These are phyloP conservation scores for Drosophila gunungcola DNA, from an alignment of 1,140 invertebrate genomes.

Conservation along the genomic window DNA sequence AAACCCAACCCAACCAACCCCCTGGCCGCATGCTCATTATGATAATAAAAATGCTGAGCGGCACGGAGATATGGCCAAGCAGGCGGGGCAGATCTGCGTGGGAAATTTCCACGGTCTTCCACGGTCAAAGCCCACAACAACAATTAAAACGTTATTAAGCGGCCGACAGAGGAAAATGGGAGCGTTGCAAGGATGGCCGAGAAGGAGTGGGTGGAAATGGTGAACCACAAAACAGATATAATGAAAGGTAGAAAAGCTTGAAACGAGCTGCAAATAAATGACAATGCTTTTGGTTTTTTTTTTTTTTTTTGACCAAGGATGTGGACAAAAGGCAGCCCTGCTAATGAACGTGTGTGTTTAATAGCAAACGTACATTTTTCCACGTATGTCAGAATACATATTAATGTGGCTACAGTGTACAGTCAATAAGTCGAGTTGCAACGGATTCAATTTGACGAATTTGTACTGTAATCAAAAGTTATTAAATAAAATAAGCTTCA, in stretches of 20 bases:
- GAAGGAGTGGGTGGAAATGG: conserved; percentile 9
- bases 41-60: conserved; percentile 73
- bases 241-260: conserved; percentile 51
- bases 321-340: conserved; percentile 25
- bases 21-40: conserved; percentile 65
- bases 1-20: conserved; percentile 5
- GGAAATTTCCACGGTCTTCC: conserved; percentile 45
- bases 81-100: conserved; percentile 40
- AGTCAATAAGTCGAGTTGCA: conserved; percentile 5
- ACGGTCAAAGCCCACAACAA: conserved; percentile 78
- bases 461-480: too few species aligned
- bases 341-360: conserved; percentile 32
- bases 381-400: not conserved
- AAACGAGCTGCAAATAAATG: conserved; percentile 45
- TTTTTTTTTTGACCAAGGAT: conserved; percentile 41
- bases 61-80: conserved; percentile 15
- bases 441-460: too few species aligned
- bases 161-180: conserved; percentile 38
- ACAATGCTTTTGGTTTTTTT: conserved; percentile 34
- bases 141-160: conserved; percentile 83
- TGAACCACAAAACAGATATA: conserved; percentile 50
- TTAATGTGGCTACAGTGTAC: conserved; percentile 6
- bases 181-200: conserved; percentile 65
- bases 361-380: not conserved
- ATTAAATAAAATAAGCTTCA: too few species aligned